phyloP scores from a whole-genome alignment of 2,113 vertebrate genomes.

The Falcunculus frontatus region DNA sequence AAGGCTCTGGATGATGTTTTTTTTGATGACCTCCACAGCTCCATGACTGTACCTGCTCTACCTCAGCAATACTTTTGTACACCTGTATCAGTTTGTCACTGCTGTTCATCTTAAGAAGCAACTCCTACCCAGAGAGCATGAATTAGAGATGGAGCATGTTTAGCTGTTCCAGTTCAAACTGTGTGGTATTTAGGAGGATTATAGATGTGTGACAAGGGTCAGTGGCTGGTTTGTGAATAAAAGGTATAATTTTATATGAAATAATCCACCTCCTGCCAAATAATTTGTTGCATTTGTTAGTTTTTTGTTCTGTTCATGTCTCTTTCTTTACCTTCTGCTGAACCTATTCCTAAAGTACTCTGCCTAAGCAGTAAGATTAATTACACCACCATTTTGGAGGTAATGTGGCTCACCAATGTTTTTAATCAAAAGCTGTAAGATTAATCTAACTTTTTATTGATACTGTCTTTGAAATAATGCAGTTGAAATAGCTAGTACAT shows the following conservation, averaged over 20 bases:
- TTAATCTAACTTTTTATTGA: background rate
- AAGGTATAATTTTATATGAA: background rate
- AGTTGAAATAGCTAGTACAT: background rate
- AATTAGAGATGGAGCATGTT: no score
- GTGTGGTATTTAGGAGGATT: background rate
- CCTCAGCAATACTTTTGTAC: background rate
- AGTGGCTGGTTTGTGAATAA: background rate
- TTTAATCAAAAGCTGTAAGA: background rate
- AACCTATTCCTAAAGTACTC: background rate
- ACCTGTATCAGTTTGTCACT: rapidly evolving
- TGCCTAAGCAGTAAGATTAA: background rate
- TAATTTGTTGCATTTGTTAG: background rate
- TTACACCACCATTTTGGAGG: background rate
- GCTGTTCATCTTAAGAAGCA: background rate
- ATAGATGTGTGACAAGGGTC: background rate
- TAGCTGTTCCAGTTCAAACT: background rate
- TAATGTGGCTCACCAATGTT: background rate
- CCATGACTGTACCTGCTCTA: rapidly evolving
- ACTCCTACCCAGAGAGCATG: background rate
- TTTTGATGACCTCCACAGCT: background rate
- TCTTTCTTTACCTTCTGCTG: background rate
- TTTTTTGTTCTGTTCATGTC: background rate
- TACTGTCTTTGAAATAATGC: background rate
- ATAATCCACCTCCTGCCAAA: background rate
- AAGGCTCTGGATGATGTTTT: background rate